Conservation (phyloP, 1,140 invertebrate species). For the Diorhabda carinulata region DNA sequence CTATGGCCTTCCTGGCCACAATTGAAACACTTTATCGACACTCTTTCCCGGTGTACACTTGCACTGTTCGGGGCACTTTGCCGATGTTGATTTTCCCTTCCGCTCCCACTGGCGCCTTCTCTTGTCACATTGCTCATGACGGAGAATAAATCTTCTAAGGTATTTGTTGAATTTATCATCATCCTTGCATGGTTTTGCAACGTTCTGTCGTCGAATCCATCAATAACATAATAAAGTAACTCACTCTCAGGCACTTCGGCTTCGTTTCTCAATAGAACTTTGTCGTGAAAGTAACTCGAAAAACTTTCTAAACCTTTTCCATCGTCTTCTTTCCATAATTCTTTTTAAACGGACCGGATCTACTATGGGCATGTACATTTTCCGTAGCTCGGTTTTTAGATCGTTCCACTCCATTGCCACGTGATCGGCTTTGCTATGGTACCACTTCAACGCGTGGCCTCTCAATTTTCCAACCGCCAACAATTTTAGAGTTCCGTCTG, state of each 20-base stretch:
- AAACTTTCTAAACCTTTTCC: slow-evolving; percentile 33
- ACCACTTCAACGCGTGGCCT: slow-evolving; percentile 19
- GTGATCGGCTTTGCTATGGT: slow-evolving; percentile 14
- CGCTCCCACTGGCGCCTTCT: background rate
- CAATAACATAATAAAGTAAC: slow-evolving; percentile 37
- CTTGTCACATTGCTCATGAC: slow-evolving; percentile 12
- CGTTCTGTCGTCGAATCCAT: slow-evolving; percentile 32
- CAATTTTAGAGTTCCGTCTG: slow-evolving; percentile 14
- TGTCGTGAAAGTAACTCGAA: slow-evolving; percentile 35
- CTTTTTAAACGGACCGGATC: slow-evolving; percentile 18
- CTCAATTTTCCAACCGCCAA: slow-evolving; percentile 13
- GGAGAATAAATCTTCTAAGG: slow-evolving; percentile 17
- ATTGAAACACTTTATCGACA: slow-evolving; percentile 13
- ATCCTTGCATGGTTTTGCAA: slow-evolving; percentile 22
- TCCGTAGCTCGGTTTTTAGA: slow-evolving; percentile 20
- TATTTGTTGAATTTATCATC: slow-evolving; percentile 4
- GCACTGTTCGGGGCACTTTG: background rate
- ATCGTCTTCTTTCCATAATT: slow-evolving; percentile 36
- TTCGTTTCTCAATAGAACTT: slow-evolving; percentile 35
- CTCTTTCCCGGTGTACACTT: background rate
- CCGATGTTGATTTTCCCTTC: background rate
- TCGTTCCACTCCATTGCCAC: slow-evolving; percentile 14
- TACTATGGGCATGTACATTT: slow-evolving; percentile 1
- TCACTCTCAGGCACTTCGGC: slow-evolving; percentile 30
- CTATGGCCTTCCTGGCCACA: slow-evolving; percentile 18